Evolutionary conservation across 2,888 invertebrate species (phyloP).

Genomic region (Rhopalosiphum nymphaeae): DNA sequence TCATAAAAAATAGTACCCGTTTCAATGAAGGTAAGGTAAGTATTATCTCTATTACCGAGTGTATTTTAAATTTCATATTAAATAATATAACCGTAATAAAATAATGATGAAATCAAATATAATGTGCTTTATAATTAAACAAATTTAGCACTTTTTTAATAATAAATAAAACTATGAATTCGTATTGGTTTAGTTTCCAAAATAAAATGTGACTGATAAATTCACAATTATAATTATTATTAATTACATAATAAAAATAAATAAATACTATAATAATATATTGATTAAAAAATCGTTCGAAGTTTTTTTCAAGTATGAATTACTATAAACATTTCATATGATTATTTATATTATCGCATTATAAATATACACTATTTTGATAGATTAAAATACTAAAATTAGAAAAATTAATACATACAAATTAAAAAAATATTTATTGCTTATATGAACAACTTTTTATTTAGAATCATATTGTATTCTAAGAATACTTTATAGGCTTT

Average conservation of each 20-base stretch:
- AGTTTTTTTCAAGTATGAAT: background rate
- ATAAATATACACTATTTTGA: background rate
- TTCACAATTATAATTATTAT: background rate
- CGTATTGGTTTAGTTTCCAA: background rate
- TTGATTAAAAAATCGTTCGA: background rate
- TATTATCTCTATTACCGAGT: background rate
- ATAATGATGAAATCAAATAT: background rate
- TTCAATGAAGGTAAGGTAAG: background rate
- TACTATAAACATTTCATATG: background rate
- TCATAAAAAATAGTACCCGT: background rate
- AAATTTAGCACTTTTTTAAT: background rate
- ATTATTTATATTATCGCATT: background rate
- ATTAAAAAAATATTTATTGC: background rate
- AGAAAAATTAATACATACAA: background rate
- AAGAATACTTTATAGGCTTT: no score
- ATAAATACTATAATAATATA: background rate
- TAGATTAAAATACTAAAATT: background rate
- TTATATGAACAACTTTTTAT: background rate
- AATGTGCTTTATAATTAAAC: background rate
- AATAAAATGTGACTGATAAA: background rate
- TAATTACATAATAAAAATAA: background rate
- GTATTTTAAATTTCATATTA: background rate
- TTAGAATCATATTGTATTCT: background rate
- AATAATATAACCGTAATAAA: background rate
- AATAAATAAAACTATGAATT: background rate